These are phyloP conservation scores for Triplophysa tibetana DNA, from an alignment of 2,113 vertebrate genomes.

Conservation along the genomic window DNA sequence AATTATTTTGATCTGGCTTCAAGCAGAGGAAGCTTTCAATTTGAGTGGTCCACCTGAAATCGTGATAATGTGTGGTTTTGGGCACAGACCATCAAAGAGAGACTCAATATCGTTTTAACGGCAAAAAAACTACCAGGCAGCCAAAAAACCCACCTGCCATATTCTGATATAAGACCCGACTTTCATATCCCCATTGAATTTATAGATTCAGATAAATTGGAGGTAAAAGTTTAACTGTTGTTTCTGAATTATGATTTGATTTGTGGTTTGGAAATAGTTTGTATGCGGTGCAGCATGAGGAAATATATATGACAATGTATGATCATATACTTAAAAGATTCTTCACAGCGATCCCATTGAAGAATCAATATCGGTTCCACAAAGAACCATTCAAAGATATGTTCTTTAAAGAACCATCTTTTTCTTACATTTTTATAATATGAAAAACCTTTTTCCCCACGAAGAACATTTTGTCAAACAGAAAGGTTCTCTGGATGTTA, in stretches of 20 bases:
- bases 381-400: no score
- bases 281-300: no score
- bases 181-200: constrained; percentile 64
- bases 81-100: constrained; percentile 67
- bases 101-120: constrained; percentile 77
- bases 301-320: no score
- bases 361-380: no score
- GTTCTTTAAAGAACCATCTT: no score
- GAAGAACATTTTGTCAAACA: no score
- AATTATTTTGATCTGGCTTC: constrained; percentile 73
- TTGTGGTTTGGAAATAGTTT: constrained; percentile 22
- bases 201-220: constrained; percentile 29
- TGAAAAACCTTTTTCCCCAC: no score
- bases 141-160: constrained; percentile 69
- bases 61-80: constrained; percentile 66
- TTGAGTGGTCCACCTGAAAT: constrained; percentile 66
- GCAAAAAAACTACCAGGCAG: constrained; percentile 69
- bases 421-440: no score
- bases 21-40: constrained; percentile 64
- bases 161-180: constrained; percentile 70
- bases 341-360: no score
- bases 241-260: neutral
- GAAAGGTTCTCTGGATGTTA: no score
- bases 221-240: no score
- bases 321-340: no score